Base-by-base conservation (phyloP, 2,797 vertebrate genomes). In the Pantherophis alleghaniensis region DNA sequence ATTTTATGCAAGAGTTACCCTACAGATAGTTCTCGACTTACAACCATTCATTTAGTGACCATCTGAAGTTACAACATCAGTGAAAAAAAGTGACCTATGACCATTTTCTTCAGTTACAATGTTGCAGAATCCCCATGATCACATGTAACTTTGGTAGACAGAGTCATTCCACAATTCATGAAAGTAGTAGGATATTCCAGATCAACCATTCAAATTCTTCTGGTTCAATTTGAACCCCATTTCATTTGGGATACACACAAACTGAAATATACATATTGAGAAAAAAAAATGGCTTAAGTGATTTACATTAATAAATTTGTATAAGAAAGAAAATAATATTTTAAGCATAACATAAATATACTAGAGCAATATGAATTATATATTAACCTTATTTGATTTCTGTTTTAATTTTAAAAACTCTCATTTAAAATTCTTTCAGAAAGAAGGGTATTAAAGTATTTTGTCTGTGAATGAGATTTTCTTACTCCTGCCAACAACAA, bases 401-500 rank as follows among this genome's bases (percentile, higher is more conserved):
- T 91, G 89, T 94, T 86, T 13, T 55, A 90, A 56, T 60, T 93
- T 91, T 32, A 61, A 89, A 92, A 83, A 90, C 6, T 83, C 18
- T 90, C 32, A 28, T 20, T 95, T 91, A 92, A n/a, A 14, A 51
- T 90, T 20, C 14, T 42, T 55, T 32, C 32, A 89, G 57, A 56
- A 47, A 74, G 56, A 92, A 61, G 74, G 51, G 20, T 32, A 94
- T 0, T 94, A 92, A 90, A 66, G 32, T 89, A 32, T 9, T 37
- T 42, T 86, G 20, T 11, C 24, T 60, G 69, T 90, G 22, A 86
- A n/a, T 53, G 37, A 37, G 22, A 61, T 94, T 91, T 53, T 53
- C 66, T 92, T 42, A 4, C 20, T 89, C 28, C 13, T 63, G 94
- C 92, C 51, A 94, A 37, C 60, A 92, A 91, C 26, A 88, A 87